Conservation (phyloP, 2,113 vertebrate genomes). For the Recurvirostra avosetta region DNA sequence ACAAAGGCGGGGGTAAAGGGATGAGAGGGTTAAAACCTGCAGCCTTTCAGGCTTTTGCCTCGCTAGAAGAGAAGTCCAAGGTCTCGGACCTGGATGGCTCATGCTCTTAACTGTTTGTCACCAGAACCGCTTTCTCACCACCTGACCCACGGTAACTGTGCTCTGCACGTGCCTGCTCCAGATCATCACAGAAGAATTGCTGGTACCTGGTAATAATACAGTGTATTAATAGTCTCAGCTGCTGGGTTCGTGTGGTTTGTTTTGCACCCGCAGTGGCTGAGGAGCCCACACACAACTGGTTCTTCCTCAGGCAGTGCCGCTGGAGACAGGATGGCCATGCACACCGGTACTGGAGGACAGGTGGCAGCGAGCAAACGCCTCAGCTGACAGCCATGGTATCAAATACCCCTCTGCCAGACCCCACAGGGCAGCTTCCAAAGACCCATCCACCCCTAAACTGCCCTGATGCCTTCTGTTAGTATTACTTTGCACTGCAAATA, state of each 20-base stretch:
- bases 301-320: background rate
- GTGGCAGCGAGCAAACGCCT: accelerated
- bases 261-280: background rate
- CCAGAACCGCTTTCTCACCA: background rate
- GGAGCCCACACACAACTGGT: background rate
- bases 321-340: background rate
- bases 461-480: background rate
- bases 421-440: background rate
- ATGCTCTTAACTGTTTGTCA: background rate
- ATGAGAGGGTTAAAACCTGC: background rate
- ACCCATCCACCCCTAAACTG: background rate
- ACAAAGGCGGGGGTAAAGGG: background rate
- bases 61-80: background rate
- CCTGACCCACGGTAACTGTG: background rate
- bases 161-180: background rate
- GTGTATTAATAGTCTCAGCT: background rate
- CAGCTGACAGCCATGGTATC: background rate
- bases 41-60: background rate
- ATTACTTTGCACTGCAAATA: background rate
- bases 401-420: background rate
- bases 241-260: background rate
- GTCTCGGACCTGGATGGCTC: background rate
- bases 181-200: background rate
- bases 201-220: background rate
- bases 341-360: accelerated